These are phyloP conservation scores for Promerops cafer DNA, from an alignment of 2,113 vertebrate species.

Conservation along the genomic window DNA sequence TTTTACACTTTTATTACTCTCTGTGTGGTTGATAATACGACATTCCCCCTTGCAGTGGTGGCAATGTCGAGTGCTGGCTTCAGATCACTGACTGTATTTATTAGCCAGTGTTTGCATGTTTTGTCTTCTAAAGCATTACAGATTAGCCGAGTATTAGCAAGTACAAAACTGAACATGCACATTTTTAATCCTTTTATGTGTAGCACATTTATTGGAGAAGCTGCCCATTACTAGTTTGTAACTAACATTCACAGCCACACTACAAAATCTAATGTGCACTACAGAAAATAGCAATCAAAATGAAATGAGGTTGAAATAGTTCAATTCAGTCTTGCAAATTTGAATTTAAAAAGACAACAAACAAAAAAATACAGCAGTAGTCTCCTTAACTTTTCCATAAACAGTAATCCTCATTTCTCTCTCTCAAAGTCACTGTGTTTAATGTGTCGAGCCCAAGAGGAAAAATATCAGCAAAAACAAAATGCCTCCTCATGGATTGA, in stretches of 20 bases:
- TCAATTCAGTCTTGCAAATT: neutral
- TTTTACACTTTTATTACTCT: neutral
- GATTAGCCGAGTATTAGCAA: neutral
- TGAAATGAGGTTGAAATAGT: neutral
- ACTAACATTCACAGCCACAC: neutral
- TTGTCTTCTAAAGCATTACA: neutral
- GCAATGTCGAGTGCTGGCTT: neutral
- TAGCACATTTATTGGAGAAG: constrained; percentile 8
- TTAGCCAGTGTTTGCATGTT: neutral
- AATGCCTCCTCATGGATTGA: neutral
- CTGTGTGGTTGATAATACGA: neutral
- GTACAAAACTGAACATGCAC: neutral
- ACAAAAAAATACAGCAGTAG: neutral
- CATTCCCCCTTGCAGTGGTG: neutral
- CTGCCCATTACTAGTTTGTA: constrained; percentile 23
- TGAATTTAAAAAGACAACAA: neutral
- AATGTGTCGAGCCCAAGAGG: neutral
- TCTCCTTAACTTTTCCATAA: neutral
- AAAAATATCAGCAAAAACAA: neutral
- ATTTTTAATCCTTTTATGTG: constrained; percentile 21
- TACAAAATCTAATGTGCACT: neutral
- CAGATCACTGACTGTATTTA: neutral
- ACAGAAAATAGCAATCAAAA: neutral
- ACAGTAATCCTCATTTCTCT: neutral
- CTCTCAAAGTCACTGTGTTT: neutral